phyloP scores from a whole-genome alignment of 2,113 vertebrate genomes.

The Vanacampus margaritifer region DNA sequence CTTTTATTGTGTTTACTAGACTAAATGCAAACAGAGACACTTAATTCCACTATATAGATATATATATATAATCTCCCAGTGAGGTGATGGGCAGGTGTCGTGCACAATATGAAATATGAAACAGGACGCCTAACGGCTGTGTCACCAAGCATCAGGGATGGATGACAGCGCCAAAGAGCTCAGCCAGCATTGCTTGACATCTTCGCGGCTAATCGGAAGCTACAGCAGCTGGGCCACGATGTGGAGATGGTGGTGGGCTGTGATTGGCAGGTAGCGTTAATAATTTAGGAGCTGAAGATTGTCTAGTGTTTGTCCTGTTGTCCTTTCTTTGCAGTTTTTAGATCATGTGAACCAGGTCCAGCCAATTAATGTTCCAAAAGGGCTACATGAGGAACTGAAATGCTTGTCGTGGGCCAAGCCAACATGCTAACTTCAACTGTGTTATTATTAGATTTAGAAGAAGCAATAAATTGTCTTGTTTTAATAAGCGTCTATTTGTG shows the following conservation, averaged over 20 bases:
- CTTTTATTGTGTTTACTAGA: no score
- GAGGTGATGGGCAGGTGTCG: conserved; percentile 45
- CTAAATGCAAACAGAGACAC: no score
- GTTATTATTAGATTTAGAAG: no score
- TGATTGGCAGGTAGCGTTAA: conserved; percentile 63
- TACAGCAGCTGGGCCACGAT: conserved; percentile 75
- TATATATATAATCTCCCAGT: no score
- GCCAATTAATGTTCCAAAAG: no score
- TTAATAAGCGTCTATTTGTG: no score
- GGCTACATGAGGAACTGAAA: no score
- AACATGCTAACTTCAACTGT: no score
- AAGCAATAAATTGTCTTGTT: no score
- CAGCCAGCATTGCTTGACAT: conserved; percentile 63
- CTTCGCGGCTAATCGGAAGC: conserved; percentile 81
- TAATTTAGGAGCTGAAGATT: conserved; percentile 78
- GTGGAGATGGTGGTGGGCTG: conserved; percentile 30
- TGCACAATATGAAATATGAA: conserved; percentile 73
- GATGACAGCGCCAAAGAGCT: conserved; percentile 65
- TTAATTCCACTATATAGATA: no score
- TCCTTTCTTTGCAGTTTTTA: not conserved
- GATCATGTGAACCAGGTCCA: no score
- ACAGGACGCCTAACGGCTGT: conserved; percentile 65
- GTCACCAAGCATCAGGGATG: conserved; percentile 76
- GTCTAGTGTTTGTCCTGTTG: conserved; percentile 35
- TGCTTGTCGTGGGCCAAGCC: no score